Evolutionary conservation across 2,113 vertebrate genomes (phyloP).

Genomic region (Pardalotus punctatus): DNA sequence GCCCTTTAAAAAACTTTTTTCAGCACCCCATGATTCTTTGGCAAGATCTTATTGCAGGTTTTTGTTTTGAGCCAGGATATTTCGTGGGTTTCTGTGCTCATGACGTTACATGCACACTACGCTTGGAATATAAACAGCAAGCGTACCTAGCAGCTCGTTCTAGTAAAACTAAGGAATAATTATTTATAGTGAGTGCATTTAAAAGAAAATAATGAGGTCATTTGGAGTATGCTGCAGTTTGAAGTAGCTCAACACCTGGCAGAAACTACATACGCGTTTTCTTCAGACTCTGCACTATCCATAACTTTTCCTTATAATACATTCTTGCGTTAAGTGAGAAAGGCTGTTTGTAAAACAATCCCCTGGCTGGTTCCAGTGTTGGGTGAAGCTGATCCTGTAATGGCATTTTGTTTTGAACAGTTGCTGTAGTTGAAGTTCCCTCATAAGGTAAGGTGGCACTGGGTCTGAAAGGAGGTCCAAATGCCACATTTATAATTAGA

Average conservation of each 20-base stretch:
- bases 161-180: slow-evolving; percentile 65
- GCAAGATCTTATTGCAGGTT: slow-evolving; percentile 22
- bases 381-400: slow-evolving; percentile 85
- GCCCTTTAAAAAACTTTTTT: background rate
- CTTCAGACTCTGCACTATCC: slow-evolving; percentile 56
- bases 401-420: slow-evolving; percentile 95
- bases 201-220: slow-evolving; percentile 79
- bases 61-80: slow-evolving; percentile 23
- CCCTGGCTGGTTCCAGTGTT: slow-evolving; percentile 72
- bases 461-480: slow-evolving; percentile 91
- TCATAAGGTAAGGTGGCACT: slow-evolving; percentile 99
- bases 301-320: slow-evolving; percentile 81
- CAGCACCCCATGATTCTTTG: background rate
- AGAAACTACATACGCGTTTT: slow-evolving; percentile 47
- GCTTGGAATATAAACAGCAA: slow-evolving; percentile 54
- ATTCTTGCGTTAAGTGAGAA: slow-evolving; percentile 83
- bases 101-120: background rate
- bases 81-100: background rate
- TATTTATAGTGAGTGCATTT: slow-evolving; percentile 77
- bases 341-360: slow-evolving; percentile 85
- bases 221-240: slow-evolving; percentile 64
- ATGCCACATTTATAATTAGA: slow-evolving; percentile 99
- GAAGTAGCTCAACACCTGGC: slow-evolving; percentile 74
- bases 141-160: slow-evolving; percentile 55
- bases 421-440: slow-evolving; percentile 92